Base-by-base conservation (phyloP, 2,888 invertebrate genomes). In the Ormyrus nitidulus region DNA sequence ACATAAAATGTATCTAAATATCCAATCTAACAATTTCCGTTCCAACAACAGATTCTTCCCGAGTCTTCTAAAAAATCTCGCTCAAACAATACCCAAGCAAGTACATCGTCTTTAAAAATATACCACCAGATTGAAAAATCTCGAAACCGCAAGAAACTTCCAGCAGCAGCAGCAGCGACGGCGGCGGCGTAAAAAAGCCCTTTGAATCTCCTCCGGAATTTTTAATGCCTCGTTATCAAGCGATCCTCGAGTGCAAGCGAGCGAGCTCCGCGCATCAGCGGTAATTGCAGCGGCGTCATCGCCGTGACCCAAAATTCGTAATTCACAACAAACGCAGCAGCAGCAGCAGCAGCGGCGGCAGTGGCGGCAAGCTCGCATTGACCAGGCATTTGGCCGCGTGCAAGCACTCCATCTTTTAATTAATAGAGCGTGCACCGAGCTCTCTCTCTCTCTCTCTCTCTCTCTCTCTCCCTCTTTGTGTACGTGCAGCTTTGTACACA, bases 361-460 rank as follows among this genome's bases (percentile, higher is more conserved):
- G 19, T 19, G 2, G 19, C 19, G 19, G 19, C 19, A 19, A 19
- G 6, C n/a, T 53, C 74, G 56, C 59, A 75, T 65, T 66, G 65
- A 54, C 59, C 65, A 53, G 19, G 13, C 54, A 19, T 19, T 19
- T 19, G 19, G 19, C 19, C 10, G 51, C 62, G 13, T 58, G 53
- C 51, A 19, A 46, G 4, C 64, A 34, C 83, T 83, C 83, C 83
- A 83, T 87, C 86, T 87, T 87, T 88, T 87, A 88, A 88, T 88
- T 88, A 88, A 87, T 87, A 87, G 87, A 87, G 86, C 87, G 86
- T 86, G 85, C 84, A 85, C 9, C 13, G 80, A 64, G 62, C 84
- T 84, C 85, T 86, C 84, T 83, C 84, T 85, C 84, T 19, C 66
- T 75, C 72, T 58, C n/a, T 7, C 46, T 11, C 8, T 66, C 19